Percentiles rank a stretch among this genome's conserved stretches.
Evolutionary conservation across 2,113 vertebrate genomes (phyloP).

Genomic region (Reinhardtius hippoglossoides): DNA sequence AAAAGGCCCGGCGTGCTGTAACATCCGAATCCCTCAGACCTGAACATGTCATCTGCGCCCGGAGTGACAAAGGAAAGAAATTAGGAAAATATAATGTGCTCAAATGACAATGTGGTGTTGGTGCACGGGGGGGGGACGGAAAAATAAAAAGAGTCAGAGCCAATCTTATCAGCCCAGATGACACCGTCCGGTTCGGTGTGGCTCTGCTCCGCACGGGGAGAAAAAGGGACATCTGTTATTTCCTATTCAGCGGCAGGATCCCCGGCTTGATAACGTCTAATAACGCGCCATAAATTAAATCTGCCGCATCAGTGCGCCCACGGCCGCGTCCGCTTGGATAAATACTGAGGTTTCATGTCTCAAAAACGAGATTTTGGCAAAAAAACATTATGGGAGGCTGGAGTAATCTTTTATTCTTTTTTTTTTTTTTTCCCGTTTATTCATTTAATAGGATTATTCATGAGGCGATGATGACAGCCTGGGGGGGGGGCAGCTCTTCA

Average conservation of each 20-base stretch:
- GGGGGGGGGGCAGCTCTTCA: too few species aligned
- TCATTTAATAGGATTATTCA: conserved; percentile 77
- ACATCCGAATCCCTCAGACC: conserved; percentile 56
- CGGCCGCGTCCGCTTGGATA: conserved; percentile 48
- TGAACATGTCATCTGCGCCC: conserved; percentile 41
- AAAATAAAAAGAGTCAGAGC: neutral
- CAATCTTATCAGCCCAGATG: conserved; percentile 42
- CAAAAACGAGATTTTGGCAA: conserved; percentile 65
- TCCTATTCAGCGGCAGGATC: conserved; percentile 59
- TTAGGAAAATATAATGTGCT: conserved; percentile 53
- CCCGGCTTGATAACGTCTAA: conserved; percentile 67
- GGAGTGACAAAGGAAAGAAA: conserved; percentile 56
- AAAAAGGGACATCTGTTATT: conserved; percentile 59
- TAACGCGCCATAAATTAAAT: conserved; percentile 78
- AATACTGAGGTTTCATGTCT: conserved; percentile 57
- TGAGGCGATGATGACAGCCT: conserved; percentile 22
- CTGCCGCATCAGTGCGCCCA: conserved; percentile 47
- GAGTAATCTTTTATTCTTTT: conserved; percentile 39
- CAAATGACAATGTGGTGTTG: conserved; percentile 46
- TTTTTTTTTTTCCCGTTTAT: conserved; percentile 48
- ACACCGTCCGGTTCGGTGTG: conserved; percentile 12
- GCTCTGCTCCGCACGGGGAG: neutral
- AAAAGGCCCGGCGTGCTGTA: conserved; percentile 39
- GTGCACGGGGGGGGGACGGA: neutral
- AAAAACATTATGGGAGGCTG: conserved; percentile 54